Base-by-base conservation (phyloP, 2,888 invertebrate species). In the Drosophila yooni region DNA sequence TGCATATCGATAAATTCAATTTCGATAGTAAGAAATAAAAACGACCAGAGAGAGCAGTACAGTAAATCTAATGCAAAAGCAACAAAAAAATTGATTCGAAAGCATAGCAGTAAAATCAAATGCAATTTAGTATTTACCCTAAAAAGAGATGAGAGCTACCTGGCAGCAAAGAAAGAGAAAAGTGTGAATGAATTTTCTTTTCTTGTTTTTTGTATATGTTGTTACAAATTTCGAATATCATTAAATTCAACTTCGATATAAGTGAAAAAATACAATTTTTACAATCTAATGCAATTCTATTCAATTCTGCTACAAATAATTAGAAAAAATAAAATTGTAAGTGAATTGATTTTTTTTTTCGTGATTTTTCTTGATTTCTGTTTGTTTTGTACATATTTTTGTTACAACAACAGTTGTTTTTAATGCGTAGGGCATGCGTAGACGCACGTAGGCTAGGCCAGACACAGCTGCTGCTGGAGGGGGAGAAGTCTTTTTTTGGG, bases 371-470 rank as follows among this genome's bases (percentile, higher is more conserved):
- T 13, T 7, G 13, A 21, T 15, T 46, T 54, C 2, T n/a, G 18
- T 25, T 53, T 27, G 3, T 54, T 27, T 36, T 36, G 36, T 54
- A 27, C 18, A 27, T 25, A 34, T 25, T 53, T 53, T 25, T 25
- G 25, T 46, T 46, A 46, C 46, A 46, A 21, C 34, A 53, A 48
- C 48, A 48, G 51, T 58, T 48, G 56, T 67, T 36, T 71, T 36
- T 54, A 62, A 46, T 68, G 52, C 56, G 51, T 34, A 61, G 34
- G 52, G 56, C 80, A 75, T 83, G 86, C 73, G 74, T 76, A 53
- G 63, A 73, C 68, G 80, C 85, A 85, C 85, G 85, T 85, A 85
- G 78, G 29, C 85, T 85, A 85, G 78, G 29, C 85, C 70, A 54
- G 8, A 57, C 53, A 72, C 46, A 46, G 46, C 46, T 25, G 58